phyloP scores from a whole-genome alignment of 2,888 invertebrate species.

The Epistrophe eligans region DNA sequence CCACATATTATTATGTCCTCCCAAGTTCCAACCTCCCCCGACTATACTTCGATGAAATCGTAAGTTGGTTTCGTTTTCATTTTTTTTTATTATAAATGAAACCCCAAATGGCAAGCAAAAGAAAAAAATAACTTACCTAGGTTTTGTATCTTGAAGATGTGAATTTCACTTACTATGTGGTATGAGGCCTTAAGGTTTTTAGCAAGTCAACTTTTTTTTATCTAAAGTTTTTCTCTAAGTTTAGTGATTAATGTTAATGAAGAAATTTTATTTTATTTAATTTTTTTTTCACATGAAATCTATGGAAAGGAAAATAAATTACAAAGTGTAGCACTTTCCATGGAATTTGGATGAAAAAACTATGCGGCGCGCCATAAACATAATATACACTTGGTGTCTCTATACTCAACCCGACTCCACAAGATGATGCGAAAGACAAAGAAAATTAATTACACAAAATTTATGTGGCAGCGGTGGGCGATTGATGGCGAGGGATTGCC shows the following conservation, averaged over 20 bases:
- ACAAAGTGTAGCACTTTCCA: slow-evolving; percentile 68
- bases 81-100: slow-evolving; percentile 14
- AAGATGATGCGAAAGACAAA: slow-evolving; percentile 31
- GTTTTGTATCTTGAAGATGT: slow-evolving; percentile 38
- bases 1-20: slow-evolving; percentile 12
- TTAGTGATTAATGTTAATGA: slow-evolving; percentile 60
- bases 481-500: slow-evolving; percentile 50
- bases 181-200: slow-evolving; percentile 45
- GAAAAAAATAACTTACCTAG: neutral
- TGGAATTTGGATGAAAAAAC: slow-evolving; percentile 45
- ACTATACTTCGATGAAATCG: slow-evolving; percentile 5
- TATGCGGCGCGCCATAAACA: slow-evolving; percentile 24
- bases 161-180: slow-evolving; percentile 56
- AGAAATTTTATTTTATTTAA: slow-evolving; percentile 36
- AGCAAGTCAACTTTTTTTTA: slow-evolving; percentile 21
- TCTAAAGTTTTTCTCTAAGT: slow-evolving; percentile 3
- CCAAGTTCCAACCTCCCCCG: slow-evolving; percentile 4
- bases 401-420: neutral
- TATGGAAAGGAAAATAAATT: slow-evolving; percentile 43
- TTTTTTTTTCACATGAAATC: slow-evolving; percentile 37
- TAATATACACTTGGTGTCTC: neutral
- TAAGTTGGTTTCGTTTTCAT: slow-evolving; percentile 62
- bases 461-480: slow-evolving; percentile 65
- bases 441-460: slow-evolving; percentile 65
- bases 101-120: neutral